These are phyloP conservation scores for Hesperia comma DNA, from an alignment of 2,888 invertebrate species.

Conservation along the genomic window DNA sequence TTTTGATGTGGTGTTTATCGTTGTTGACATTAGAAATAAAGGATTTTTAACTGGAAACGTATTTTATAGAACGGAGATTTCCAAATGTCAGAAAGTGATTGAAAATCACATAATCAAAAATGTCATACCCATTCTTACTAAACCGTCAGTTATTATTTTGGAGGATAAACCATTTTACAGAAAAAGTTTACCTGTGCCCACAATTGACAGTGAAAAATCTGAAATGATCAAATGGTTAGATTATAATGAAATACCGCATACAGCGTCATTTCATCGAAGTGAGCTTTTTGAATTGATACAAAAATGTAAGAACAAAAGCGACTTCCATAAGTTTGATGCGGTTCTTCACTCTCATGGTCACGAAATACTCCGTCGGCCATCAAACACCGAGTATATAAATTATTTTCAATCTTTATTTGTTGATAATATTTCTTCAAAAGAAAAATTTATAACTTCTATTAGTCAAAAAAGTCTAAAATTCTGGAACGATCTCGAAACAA, in stretches of 20 bases:
- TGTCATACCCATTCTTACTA: background rate
- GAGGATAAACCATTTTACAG: conserved; percentile 3
- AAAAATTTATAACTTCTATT: background rate
- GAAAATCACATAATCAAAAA: conserved; percentile 2
- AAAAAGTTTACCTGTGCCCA: conserved; percentile 35
- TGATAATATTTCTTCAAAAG: background rate
- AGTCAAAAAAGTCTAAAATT: background rate
- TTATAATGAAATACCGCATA: conserved; percentile 38
- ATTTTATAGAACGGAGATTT: background rate
- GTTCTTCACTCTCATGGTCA: conserved; percentile 37
- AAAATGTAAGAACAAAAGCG: conserved; percentile 29
- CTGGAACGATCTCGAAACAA: conserved; percentile 4
- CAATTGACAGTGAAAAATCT: conserved; percentile 36
- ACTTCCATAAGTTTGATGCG: conserved; percentile 32
- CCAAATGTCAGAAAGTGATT: conserved; percentile 9
- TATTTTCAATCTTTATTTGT: conserved; percentile 30
- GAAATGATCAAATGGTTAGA: conserved; percentile 43
- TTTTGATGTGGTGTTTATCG: background rate
- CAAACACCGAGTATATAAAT: conserved; percentile 28
- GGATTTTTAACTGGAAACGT: background rate
- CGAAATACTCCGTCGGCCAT: conserved; percentile 38
- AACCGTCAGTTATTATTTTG: conserved; percentile 22
- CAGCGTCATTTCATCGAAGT: conserved; percentile 36
- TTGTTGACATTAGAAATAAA: background rate
- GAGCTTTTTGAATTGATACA: conserved; percentile 44